Evolutionary conservation across 1,140 invertebrate species (phyloP).

Genomic region (Nautilus pompilius): DNA sequence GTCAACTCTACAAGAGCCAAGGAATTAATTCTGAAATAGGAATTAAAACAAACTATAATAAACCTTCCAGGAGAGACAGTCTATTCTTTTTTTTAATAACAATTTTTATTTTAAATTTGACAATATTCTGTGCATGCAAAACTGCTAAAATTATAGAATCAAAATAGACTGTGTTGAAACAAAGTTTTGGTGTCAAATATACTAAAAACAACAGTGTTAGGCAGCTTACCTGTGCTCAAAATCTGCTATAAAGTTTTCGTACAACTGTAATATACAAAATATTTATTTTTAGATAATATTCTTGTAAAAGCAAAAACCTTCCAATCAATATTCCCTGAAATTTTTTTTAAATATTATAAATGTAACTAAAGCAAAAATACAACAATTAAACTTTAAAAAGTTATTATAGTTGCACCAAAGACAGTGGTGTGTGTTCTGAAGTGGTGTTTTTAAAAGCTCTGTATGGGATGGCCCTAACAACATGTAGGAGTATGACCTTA

Average conservation of each 20-base stretch:
- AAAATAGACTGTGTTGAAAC: not conserved
- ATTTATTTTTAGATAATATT: not conserved
- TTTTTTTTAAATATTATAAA: not conserved
- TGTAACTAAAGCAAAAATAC: not conserved
- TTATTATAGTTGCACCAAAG: not conserved
- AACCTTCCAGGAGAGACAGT: too few relatives aligned
- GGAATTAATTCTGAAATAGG: slow-evolving; percentile 80
- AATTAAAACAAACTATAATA: slow-evolving; percentile 9
- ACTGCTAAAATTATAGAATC: not conserved
- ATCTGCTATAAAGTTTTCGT: slow-evolving; percentile 85
- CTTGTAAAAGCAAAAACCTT: not conserved
- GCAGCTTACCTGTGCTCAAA: slow-evolving; percentile 86
- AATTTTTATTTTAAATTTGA: not conserved
- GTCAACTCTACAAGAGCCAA: slow-evolving; percentile 87
- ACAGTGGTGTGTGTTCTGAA: not conserved
- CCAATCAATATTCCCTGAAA: not conserved
- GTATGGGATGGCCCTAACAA: not conserved
- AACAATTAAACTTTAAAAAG: not conserved
- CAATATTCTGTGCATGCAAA: not conserved
- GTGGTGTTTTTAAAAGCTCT: not conserved
- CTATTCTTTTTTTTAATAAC: not conserved
- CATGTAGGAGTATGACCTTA: slow-evolving; percentile 17
- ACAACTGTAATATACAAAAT: slow-evolving; percentile 67
- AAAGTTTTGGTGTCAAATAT: not conserved
- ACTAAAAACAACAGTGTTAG: slow-evolving; percentile 2